Conservation (phyloP, 2,113 vertebrate species). For the Monopterus albus region DNA sequence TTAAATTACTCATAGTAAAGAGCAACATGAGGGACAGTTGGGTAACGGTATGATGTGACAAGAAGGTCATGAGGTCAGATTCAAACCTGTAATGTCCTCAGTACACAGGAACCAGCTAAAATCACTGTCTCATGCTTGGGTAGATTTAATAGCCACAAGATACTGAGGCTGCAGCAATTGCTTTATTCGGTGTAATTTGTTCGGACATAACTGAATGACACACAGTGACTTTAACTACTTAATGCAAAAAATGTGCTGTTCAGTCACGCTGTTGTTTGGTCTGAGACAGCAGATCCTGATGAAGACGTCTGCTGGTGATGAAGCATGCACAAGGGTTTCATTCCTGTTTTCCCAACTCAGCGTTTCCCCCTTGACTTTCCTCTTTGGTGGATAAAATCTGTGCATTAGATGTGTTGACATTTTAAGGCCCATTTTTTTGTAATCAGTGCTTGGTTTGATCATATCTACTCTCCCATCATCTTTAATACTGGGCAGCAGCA, state of each 20-base stretch:
- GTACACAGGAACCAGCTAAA: not conserved
- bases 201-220: conserved; percentile 30
- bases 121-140: conserved; percentile 4
- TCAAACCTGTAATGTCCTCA: conserved; percentile 27
- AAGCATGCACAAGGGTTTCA: too few relatives aligned
- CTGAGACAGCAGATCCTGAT: conserved; percentile 36
- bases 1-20: conserved; percentile 28
- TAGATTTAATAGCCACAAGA: conserved; percentile 39
- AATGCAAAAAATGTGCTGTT: conserved; percentile 53
- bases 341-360: conserved; percentile 2
- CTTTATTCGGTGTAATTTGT: conserved; percentile 55
- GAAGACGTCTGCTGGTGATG: conserved; percentile 45
- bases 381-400: conserved; percentile 14
- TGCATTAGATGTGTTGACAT: conserved; percentile 24
- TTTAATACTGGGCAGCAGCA: not conserved
- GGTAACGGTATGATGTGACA: conserved; percentile 20
- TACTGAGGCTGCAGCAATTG: conserved; percentile 15
- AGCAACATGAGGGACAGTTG: not conserved
- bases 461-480: not conserved
- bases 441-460: conserved; percentile 18
- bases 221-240: conserved; percentile 46
- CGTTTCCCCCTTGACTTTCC: conserved; percentile 10
- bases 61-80: conserved; percentile 21
- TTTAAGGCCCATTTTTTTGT: conserved; percentile 10
- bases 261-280: conserved; percentile 18